These are phyloP conservation scores for Hydropsyche tenuis DNA, from an alignment of 1,140 invertebrate species.

Conservation along the genomic window DNA sequence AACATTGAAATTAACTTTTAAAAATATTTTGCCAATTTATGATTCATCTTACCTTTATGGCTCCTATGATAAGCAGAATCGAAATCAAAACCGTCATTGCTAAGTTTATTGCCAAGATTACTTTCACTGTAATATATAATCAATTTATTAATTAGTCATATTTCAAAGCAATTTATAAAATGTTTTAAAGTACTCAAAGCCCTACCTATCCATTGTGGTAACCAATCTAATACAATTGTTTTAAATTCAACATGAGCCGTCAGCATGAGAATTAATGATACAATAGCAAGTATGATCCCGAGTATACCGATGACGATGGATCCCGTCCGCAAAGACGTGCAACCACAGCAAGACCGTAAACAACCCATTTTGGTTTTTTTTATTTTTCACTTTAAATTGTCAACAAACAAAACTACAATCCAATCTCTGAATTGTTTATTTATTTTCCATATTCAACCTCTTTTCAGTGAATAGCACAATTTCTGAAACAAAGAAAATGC, in stretches of 20 bases:
- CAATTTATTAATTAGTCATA: neutral
- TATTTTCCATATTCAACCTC: too few relatives aligned
- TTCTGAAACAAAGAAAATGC: neutral
- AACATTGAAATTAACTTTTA: neutral
- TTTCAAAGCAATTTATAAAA: neutral
- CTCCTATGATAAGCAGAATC: conserved; percentile 74
- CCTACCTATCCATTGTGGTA: conserved; percentile 60
- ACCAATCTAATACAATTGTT: conserved; percentile 72
- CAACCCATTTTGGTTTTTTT: conserved; percentile 54
- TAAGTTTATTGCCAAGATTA: conserved; percentile 80
- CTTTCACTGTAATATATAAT: conserved; percentile 68
- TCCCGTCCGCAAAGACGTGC: conserved; percentile 72
- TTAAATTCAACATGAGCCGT: conserved; percentile 68
- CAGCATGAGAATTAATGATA: conserved; percentile 63
- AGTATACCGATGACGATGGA: conserved; percentile 72
- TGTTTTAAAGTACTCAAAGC: neutral
- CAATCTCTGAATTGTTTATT: too few relatives aligned
- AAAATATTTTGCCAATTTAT: neutral
- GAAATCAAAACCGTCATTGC: conserved; percentile 82
- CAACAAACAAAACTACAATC: too few relatives aligned
- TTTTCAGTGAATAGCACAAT: too few relatives aligned
- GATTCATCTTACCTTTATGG: conserved; percentile 67
- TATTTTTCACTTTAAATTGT: too few relatives aligned
- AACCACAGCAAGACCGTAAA: conserved; percentile 68
- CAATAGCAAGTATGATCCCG: conserved; percentile 66